Conservation (phyloP, 2,888 invertebrate species). For the Drosophila fulvimacula region DNA sequence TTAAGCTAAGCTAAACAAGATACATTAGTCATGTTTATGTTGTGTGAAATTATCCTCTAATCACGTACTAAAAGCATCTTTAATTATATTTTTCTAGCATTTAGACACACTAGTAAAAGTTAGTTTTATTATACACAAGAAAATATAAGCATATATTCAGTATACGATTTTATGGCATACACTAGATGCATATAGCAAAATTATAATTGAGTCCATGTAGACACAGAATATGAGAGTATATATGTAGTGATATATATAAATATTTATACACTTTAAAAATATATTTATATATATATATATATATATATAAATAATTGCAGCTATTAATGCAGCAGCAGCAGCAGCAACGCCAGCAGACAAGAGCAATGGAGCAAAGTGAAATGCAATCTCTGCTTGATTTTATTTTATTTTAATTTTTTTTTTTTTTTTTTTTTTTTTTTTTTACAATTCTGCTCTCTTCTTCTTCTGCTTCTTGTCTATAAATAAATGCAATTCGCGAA, state of each 20-base stretch:
- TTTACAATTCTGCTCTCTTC: background rate
- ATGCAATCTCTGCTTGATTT: slow-evolving; percentile 65
- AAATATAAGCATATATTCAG: background rate
- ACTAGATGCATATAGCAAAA: background rate
- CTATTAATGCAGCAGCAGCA: slow-evolving; percentile 40
- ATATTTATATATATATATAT: background rate
- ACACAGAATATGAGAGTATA: background rate
- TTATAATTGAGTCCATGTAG: slow-evolving; percentile 30
- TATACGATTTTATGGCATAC: background rate
- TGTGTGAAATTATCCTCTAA: background rate
- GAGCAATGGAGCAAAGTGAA: slow-evolving; percentile 60
- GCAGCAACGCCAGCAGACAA: slow-evolving; percentile 23
- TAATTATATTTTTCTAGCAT: background rate
- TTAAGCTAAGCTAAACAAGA: background rate
- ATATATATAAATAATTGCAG: slow-evolving; percentile 12
- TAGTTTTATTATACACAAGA: slow-evolving; percentile 8
- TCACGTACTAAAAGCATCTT: background rate
- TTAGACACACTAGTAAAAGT: slow-evolving; percentile 10
- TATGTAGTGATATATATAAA: background rate
- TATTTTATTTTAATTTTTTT: background rate
- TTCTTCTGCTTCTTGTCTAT: slow-evolving; percentile 45
- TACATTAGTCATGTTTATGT: background rate
- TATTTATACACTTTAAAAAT: background rate
- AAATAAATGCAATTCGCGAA: slow-evolving; percentile 70
- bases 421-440: background rate